Evolutionary conservation across 64 coral and sea anemone species (phyloP), one percentile per base, ranked within the genome.

Genomic region (Pocillopora verrucosa): DNA sequence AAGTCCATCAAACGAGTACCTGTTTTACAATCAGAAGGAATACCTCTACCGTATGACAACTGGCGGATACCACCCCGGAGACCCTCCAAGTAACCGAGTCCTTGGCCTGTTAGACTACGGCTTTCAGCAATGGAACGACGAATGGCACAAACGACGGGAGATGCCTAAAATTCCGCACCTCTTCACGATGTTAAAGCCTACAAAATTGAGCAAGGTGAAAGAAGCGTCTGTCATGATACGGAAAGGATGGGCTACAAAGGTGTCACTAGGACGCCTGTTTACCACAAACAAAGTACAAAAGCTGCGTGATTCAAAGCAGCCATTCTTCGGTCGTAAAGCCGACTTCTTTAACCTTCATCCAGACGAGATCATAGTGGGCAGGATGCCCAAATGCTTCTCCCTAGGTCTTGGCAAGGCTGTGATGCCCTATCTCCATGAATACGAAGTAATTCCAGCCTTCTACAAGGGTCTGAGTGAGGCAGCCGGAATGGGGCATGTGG

Each of bases 21-120:
- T 95, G 79, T 95, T 95, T 36, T 95, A 95, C 86, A 95, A 95
- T 87, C 89, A 95, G 35, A 95, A 86, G 73, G 94, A 95, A 30
- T 95, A 92, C 80, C 79, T 95, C 0, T 61, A 95, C 22, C 94
- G 94, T 59, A 95, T 95, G 94, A 92, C 94, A 2, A 89, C 89
- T 5, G 90, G 94, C 11, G 76, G 76, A 14, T 92, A 96, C 75
- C 20, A 2, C 0, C 86, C 77, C 15, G 80, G 78, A 1, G 90
- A 96, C n/a, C 72, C 79, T 14, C 90, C 90, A 1, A 92, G 90
- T 75, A 76, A 76, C 64, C 56, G 90, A 77, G 87, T 96, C 9
- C 19, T 96, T 2, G 16, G 80, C 13, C 70, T 92, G 35, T 58
- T 96, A 3, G 90, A 86, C 13, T 92, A 75, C 22, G 80, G 87